Evolutionary conservation across 2,113 vertebrate genomes (phyloP).

Genomic region (Holacanthus passer): DNA sequence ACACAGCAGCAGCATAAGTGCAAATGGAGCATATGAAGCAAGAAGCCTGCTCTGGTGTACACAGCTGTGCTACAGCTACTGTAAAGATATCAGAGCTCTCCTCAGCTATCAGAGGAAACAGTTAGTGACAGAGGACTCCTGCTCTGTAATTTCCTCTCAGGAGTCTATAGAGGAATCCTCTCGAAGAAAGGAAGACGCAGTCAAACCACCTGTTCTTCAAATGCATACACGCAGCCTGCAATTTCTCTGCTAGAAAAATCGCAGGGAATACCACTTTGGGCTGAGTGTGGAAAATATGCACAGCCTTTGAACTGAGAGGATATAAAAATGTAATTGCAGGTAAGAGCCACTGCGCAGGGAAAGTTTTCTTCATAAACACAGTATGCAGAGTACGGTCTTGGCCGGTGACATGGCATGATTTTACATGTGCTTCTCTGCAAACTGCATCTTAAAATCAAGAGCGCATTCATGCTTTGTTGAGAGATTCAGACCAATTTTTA

Average conservation of each 20-base stretch:
- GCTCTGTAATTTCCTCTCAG: conserved; percentile 79
- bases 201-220: conserved; percentile 78
- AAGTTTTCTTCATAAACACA: conserved; percentile 31
- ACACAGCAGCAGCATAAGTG: not conserved
- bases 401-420: conserved; percentile 6
- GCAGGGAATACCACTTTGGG: conserved; percentile 35
- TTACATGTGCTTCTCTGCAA: conserved; percentile 21
- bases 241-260: conserved; percentile 56
- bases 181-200: conserved; percentile 38
- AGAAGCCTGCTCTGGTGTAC: not conserved
- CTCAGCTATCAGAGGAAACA: conserved; percentile 37
- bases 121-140: conserved; percentile 37
- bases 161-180: conserved; percentile 45
- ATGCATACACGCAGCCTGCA: conserved; percentile 63
- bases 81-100: conserved; percentile 3
- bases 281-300: conserved; percentile 50
- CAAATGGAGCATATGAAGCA: not conserved
- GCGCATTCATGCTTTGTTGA: not conserved
- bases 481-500: no score
- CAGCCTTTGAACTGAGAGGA: conserved; percentile 54
- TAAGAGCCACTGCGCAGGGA: conserved; percentile 30
- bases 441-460: conserved; percentile 4
- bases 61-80: conserved; percentile 1
- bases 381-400: conserved; percentile 7
- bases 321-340: conserved; percentile 66